Evolutionary conservation across 2,797 vertebrate species (phyloP).

Genomic region (Valencia hispanica): DNA sequence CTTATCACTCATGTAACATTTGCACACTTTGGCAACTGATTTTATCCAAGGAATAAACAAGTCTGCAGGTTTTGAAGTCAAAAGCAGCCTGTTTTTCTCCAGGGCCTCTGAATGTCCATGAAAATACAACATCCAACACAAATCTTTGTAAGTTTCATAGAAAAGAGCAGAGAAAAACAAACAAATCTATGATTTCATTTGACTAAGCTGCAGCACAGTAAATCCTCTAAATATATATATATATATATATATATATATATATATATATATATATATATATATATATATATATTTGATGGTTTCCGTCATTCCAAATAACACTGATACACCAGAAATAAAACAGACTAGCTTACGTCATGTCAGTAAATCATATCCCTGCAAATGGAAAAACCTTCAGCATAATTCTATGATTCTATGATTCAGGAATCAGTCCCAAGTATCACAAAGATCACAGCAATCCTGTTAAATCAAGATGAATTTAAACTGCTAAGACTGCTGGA

Average conservation of each 20-base stretch:
- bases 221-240: slow-evolving; percentile 26
- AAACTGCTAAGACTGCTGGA: background rate
- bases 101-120: slow-evolving; percentile 9
- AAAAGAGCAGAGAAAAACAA: slow-evolving; percentile 16
- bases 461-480: slow-evolving; percentile 3
- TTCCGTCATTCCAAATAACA: slow-evolving; percentile 67
- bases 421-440: slow-evolving; percentile 15
- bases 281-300: slow-evolving; percentile 52
- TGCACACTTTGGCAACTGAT: slow-evolving; percentile 23
- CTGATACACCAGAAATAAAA: slow-evolving; percentile 59
- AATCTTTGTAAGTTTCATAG: background rate
- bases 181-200: slow-evolving; percentile 47
- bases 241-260: no score
- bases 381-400: slow-evolving; percentile 28
- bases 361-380: slow-evolving; percentile 33
- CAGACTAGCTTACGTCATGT: slow-evolving; percentile 55
- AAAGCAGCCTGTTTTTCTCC: background rate
- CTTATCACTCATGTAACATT: slow-evolving; percentile 53
- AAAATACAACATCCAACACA: slow-evolving; percentile 8
- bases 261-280: no score
- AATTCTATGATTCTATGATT: slow-evolving; percentile 45
- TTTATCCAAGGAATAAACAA: slow-evolving; percentile 22
- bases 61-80: background rate
- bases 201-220: slow-evolving; percentile 25
- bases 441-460: slow-evolving; percentile 6